These are phyloP conservation scores for Lobophora halterata DNA, from an alignment of 2,888 invertebrate genomes.

Conservation along the genomic window DNA sequence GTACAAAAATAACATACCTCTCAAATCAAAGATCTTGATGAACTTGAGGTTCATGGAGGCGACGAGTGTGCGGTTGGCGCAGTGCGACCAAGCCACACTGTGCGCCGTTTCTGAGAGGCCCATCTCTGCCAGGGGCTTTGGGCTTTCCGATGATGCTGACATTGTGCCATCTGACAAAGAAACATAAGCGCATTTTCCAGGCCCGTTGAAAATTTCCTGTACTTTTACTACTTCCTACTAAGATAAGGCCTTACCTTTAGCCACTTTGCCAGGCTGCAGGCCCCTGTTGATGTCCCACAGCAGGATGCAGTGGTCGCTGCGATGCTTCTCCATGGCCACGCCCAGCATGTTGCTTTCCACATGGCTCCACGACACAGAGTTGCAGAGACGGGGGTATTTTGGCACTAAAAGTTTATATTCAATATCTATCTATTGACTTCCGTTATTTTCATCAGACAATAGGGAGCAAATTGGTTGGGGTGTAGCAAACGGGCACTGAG, in stretches of 20 bases:
- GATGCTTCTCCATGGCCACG: constrained; percentile 93
- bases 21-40: constrained; percentile 92
- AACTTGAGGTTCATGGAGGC: constrained; percentile 95
- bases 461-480: too few species aligned
- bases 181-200: too few species aligned
- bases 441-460: background rate
- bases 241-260: constrained; percentile 8
- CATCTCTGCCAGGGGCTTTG: constrained; percentile 87
- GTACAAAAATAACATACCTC: constrained; percentile 83
- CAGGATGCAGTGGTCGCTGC: constrained; percentile 92
- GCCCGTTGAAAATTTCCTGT: too few species aligned
- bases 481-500: too few species aligned
- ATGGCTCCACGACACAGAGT: constrained; percentile 93
- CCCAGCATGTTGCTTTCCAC: constrained; percentile 90
- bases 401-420: constrained; percentile 82
- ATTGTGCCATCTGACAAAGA: constrained; percentile 35
- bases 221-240: background rate
- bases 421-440: background rate
- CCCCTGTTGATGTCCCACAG: constrained; percentile 91
- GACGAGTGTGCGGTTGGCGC: constrained; percentile 87
- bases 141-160: constrained; percentile 65
- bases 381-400: constrained; percentile 91
- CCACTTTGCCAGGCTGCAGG: constrained; percentile 50
- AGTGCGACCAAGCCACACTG: constrained; percentile 91
- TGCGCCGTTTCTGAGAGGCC: constrained; percentile 92